These are phyloP conservation scores for Tiliqua scincoides DNA, from an alignment of 2,113 vertebrate species.

Conservation along the genomic window DNA sequence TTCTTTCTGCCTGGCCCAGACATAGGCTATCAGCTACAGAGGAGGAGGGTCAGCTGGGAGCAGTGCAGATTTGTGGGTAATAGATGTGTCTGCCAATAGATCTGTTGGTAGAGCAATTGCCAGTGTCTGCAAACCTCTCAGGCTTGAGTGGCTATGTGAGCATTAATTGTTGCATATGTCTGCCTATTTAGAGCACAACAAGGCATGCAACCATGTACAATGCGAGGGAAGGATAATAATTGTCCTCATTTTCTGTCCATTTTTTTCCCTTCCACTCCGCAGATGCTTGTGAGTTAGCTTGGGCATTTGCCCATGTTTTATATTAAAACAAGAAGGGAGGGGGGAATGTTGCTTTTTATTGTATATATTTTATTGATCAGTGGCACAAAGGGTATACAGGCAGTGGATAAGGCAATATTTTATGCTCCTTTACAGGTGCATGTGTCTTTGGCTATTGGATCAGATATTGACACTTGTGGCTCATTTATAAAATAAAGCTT, in stretches of 20 bases:
- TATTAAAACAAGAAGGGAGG: not conserved
- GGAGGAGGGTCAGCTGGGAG: not conserved
- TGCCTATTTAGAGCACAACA: constrained; percentile 1
- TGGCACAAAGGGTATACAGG: too few species aligned
- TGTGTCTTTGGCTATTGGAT: too few species aligned
- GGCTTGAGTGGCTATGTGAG: not conserved
- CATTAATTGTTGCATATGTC: constrained; percentile 1
- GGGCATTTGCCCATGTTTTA: not conserved
- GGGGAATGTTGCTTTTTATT: not conserved
- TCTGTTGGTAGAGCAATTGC: not conserved
- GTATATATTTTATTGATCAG: too few species aligned
- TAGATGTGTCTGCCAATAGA: not conserved
- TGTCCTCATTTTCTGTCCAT: not conserved
- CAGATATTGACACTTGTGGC: too few species aligned
- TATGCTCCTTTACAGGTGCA: too few species aligned
- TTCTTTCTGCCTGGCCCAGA: constrained; percentile 23
- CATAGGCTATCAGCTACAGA: constrained; percentile 23
- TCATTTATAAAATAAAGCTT: too few species aligned
- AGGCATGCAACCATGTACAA: not conserved
- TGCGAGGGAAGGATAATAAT: not conserved
- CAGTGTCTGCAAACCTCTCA: not conserved
- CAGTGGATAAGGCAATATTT: too few species aligned
- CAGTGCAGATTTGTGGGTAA: constrained; percentile 18
- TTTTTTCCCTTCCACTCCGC: not conserved
- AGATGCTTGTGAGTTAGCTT: not conserved